Conservation (phyloP, 2,113 vertebrate species). For the Fulica atra region DNA sequence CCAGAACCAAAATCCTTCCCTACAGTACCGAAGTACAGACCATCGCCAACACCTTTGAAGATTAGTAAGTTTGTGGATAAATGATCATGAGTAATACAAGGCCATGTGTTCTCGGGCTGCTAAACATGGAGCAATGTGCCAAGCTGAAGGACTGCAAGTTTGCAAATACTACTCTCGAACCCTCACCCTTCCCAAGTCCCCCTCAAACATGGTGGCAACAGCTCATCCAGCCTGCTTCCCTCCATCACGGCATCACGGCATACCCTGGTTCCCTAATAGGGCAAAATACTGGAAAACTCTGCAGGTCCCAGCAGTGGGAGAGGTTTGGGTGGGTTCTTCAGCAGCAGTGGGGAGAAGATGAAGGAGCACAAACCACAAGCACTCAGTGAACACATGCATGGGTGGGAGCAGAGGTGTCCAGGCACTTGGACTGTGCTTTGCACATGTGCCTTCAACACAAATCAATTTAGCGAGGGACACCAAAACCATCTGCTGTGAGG, state of each 20-base stretch:
- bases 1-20: not conserved
- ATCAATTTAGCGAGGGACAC: not conserved
- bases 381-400: not conserved
- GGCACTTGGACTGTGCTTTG: not conserved
- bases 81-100: not conserved
- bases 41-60: not conserved
- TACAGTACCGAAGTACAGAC: not conserved
- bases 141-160: not conserved
- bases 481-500: not conserved
- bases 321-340: not conserved
- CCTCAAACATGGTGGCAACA: not conserved
- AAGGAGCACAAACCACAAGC: not conserved
- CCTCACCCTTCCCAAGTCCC: not conserved
- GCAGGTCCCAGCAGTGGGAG: not conserved
- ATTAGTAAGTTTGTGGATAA: not conserved
- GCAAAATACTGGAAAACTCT: not conserved
- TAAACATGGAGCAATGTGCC: accelerated
- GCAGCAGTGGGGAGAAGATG: not conserved
- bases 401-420: not conserved
- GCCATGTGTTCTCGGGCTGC: not conserved
- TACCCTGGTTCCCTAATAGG: not conserved
- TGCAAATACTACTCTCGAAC: not conserved
- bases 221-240: not conserved
- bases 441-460: not conserved
- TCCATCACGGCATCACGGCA: accelerated